These are phyloP conservation scores for Thymelicus acteon DNA, from an alignment of 2,888 invertebrate genomes.

Conservation along the genomic window DNA sequence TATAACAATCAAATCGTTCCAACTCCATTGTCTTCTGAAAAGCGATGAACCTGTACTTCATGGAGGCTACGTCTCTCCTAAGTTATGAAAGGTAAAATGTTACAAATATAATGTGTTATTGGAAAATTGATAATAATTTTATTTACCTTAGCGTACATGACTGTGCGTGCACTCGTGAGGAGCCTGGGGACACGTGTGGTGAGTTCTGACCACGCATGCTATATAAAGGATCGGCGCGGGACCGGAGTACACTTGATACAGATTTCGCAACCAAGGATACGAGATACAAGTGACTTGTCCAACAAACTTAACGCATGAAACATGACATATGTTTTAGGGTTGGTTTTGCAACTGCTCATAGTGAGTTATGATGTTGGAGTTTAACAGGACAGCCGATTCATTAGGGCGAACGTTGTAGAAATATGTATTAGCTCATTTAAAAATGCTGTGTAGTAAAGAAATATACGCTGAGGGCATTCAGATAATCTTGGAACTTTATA, in stretches of 20 bases:
- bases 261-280: conserved; percentile 73
- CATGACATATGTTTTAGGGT: conserved; percentile 48
- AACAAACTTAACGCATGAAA: conserved; percentile 46
- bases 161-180: conserved; percentile 63
- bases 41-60: background rate
- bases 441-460: too few species aligned
- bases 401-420: too few species aligned
- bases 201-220: conserved; percentile 42
- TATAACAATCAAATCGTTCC: too few species aligned
- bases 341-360: conserved; percentile 29
- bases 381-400: background rate
- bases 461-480: too few species aligned
- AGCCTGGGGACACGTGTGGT: conserved; percentile 65
- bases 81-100: too few species aligned
- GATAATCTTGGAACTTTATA: too few species aligned
- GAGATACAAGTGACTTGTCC: conserved; percentile 36
- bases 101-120: too few species aligned
- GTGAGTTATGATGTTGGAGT: conserved; percentile 31
- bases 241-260: conserved; percentile 65
- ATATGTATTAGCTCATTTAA: too few species aligned
- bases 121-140: background rate
- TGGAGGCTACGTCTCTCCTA: too few species aligned
- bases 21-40: background rate
- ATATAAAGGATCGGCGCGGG: conserved; percentile 59
- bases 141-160: conserved; percentile 77